phyloP scores from a whole-genome alignment of 2,888 invertebrate genomes.

The Meiosimyza decipiens region DNA sequence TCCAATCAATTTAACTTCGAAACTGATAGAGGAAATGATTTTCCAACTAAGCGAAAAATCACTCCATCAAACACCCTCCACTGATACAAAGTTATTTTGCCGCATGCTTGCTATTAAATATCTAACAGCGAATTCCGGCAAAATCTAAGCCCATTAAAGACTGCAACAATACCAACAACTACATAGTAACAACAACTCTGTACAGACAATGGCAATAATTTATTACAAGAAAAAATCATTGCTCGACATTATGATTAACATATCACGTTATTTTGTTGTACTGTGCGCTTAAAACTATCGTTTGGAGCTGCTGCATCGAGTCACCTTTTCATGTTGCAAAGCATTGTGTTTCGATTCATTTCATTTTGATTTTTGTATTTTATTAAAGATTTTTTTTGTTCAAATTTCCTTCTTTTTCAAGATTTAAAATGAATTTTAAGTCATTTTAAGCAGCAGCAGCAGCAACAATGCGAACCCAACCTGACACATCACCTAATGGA shows the following conservation, averaged over 20 bases:
- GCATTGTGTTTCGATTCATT: slow-evolving; percentile 4
- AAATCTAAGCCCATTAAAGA: too few relatives aligned
- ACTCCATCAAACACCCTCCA: too few relatives aligned
- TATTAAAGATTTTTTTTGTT: not conserved
- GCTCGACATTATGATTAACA: slow-evolving; percentile 63
- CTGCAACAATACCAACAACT: not conserved
- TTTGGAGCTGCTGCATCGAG: not conserved
- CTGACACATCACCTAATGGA: slow-evolving; percentile 32
- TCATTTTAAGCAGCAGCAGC: not conserved
- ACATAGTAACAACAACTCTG: not conserved
- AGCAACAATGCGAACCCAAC: slow-evolving; percentile 5
- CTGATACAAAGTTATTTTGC: too few relatives aligned
- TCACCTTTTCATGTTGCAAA: slow-evolving; percentile 12
- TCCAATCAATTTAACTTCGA: too few relatives aligned
- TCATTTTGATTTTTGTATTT: not conserved
- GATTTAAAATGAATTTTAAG: too few relatives aligned
- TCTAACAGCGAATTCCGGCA: not conserved
- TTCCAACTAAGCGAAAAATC: too few relatives aligned
- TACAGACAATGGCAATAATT: not conserved
- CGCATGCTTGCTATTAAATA: not conserved
- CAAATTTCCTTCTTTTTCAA: too few relatives aligned
- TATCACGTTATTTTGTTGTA: slow-evolving; percentile 56
- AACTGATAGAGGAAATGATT: too few relatives aligned
- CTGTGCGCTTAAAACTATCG: not conserved
- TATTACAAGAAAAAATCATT: slow-evolving; percentile 38